These are phyloP conservation scores for Homarus gammarus DNA, from an alignment of 2,888 invertebrate species.

Conservation along the genomic window DNA sequence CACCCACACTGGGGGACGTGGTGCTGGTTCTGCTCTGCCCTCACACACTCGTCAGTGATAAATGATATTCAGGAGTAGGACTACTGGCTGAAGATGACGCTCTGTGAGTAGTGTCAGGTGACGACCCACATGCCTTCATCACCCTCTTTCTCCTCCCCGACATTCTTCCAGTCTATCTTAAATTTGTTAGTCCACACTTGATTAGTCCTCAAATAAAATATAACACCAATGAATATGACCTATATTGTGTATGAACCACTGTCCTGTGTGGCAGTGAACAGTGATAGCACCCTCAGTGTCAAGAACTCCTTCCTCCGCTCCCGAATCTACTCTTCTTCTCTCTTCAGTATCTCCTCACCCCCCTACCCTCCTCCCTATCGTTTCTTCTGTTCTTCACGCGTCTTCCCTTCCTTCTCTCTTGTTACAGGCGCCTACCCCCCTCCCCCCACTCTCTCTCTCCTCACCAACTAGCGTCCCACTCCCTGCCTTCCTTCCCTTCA, in stretches of 20 bases:
- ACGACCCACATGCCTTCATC: background rate
- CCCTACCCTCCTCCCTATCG: background rate
- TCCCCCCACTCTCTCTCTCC: background rate
- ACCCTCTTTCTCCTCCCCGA: background rate
- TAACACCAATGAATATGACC: too few species aligned
- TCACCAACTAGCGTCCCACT: background rate
- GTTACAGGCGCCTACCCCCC: background rate
- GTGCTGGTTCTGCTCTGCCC: too few species aligned
- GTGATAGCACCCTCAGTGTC: background rate
- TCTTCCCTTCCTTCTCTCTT: background rate
- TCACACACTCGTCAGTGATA: background rate
- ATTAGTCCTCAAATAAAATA: too few species aligned
- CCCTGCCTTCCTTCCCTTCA: background rate
- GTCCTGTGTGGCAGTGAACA: too few species aligned
- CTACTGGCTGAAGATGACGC: too few species aligned
- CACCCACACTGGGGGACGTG: too few species aligned
- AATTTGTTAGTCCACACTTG: too few species aligned
- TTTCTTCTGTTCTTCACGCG: too few species aligned
- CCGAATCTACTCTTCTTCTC: background rate
- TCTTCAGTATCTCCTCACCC: too few species aligned
- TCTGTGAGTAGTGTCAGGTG: background rate
- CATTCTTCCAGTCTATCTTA: background rate
- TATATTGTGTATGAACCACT: too few species aligned
- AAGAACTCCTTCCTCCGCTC: background rate
- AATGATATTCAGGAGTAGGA: background rate